Evolutionary conservation across 2,797 vertebrate species (phyloP).

Genomic region (Cynopterus sphinx): DNA sequence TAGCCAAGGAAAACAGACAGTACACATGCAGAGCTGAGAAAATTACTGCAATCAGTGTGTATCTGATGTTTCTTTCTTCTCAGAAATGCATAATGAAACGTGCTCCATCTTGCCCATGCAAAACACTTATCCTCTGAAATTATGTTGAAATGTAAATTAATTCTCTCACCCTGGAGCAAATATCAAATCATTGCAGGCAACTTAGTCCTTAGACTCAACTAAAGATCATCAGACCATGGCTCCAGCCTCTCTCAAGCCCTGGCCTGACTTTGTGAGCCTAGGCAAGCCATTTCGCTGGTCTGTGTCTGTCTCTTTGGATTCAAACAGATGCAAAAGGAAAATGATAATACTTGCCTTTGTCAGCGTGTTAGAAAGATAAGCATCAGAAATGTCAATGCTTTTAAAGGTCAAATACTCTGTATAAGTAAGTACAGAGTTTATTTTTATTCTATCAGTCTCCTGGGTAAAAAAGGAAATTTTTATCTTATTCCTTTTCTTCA

Average conservation of each 20-base stretch:
- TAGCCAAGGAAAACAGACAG: neutral
- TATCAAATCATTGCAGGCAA: neutral
- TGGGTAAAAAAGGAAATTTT: neutral
- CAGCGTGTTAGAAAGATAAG: neutral
- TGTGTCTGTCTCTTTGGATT: neutral
- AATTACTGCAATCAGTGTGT: neutral
- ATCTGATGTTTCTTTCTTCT: constrained; percentile 1
- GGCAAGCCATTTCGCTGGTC: neutral
- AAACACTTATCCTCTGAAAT: constrained; percentile 20
- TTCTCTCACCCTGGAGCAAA: neutral
- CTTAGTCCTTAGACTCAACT: neutral
- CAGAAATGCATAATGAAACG: constrained; percentile 43
- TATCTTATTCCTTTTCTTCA: constrained; percentile 4
- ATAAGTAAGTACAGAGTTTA: neutral
- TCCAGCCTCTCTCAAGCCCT: neutral
- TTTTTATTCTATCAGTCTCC: constrained; percentile 58
- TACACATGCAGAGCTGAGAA: neutral
- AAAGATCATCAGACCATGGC: neutral
- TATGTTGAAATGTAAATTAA: constrained; percentile 39
- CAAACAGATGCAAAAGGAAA: neutral
- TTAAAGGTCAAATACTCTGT: constrained; percentile 64
- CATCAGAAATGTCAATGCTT: constrained; percentile 41
- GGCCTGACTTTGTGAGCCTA: neutral
- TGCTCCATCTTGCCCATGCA: constrained; percentile 10
- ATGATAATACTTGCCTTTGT: constrained; percentile 27